A percentile compares a stretch with the other conserved stretches of the same genome.
phyloP scores from a whole-genome alignment of 2,797 vertebrate genomes.

The Pelodytes ibericus region DNA sequence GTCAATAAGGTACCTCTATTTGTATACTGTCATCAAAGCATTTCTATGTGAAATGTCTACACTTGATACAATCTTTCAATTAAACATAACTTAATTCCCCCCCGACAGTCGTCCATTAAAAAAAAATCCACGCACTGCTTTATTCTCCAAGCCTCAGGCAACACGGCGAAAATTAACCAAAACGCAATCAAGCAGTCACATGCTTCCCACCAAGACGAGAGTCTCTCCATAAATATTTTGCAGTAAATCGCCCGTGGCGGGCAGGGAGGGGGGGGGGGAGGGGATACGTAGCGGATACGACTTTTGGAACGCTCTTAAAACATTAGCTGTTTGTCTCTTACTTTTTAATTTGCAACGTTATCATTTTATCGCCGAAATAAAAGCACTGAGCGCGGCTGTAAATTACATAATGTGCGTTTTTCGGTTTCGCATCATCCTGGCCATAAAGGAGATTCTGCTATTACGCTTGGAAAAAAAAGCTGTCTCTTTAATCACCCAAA shows the following conservation, averaged over 20 bases:
- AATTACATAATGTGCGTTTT: conserved; percentile 17
- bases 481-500: conserved; percentile 7
- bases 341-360: conserved; percentile 46
- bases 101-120: no score
- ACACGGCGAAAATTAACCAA: conserved; percentile 16
- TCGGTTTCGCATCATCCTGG: neutral
- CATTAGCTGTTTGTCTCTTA: conserved; percentile 24
- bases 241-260: neutral
- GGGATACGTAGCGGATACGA: no score
- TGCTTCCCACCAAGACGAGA: conserved; percentile 11
- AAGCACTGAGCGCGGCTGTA: conserved; percentile 35
- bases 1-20: no score
- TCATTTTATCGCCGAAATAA: conserved; percentile 48
- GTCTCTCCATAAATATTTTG: conserved; percentile 14
- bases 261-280: no score
- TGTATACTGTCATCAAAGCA: no score
- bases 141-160: neutral
- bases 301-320: conserved; percentile 35
- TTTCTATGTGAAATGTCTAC: no score
- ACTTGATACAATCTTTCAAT: no score
- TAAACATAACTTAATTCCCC: no score
- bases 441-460: conserved; percentile 24
- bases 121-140: neutral
- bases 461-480: conserved; percentile 6
- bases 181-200: conserved; percentile 21